Base-by-base conservation (phyloP, 2,797 vertebrate species). In the Pangasius krempfi region DNA sequence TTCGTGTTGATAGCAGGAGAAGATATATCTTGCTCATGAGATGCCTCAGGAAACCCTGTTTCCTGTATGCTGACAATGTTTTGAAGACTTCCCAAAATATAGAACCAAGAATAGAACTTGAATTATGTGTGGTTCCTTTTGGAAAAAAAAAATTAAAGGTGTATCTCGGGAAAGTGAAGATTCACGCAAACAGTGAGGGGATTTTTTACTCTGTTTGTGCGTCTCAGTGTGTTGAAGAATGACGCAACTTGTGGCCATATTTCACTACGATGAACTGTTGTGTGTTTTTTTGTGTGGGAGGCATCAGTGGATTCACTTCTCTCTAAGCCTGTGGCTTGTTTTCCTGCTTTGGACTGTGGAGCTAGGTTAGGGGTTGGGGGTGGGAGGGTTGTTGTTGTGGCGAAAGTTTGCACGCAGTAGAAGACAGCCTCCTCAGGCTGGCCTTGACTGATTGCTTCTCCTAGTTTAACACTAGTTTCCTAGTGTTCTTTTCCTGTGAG, bases 31-130 rank as follows among this genome's bases (percentile, higher is more conserved):
- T 86, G 70, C 40, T 86, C 52, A 73, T 22, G 4, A 58, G 58
- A 66, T 85, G 30, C 58, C 44, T 72, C 62, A 84, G 85, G 68
- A 91, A 87, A 54, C 27, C 27, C 47, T 85, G 68, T 76, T 37
- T 85, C 60, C n/a, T n/a, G 37, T 37, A 47, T 62, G 33, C 64
- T 70, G 64, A 70, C 83, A 66, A 52, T 6, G 64, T 87, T 89
- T 87, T 82, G 47, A 86, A 86, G 4, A 37, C 54, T 98, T 93
- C 96, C 96, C 25, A 95, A 97, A 88, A 95, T 94, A 92, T 91
- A 93, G 82, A 91, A 94, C 79, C 92, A 64, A 68, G 58, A 86
- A 68, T 50, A 72, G 64, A 88, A 60, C 76, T 58, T 78, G 44
- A 16, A 37, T 68, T 16, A 64, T 25, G 80, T 82, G 37, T 22